A percentile compares a stretch with the other conserved stretches of the same genome.
Evolutionary conservation across 2,888 invertebrate species (phyloP).

Genomic region (Neria commutata): DNA sequence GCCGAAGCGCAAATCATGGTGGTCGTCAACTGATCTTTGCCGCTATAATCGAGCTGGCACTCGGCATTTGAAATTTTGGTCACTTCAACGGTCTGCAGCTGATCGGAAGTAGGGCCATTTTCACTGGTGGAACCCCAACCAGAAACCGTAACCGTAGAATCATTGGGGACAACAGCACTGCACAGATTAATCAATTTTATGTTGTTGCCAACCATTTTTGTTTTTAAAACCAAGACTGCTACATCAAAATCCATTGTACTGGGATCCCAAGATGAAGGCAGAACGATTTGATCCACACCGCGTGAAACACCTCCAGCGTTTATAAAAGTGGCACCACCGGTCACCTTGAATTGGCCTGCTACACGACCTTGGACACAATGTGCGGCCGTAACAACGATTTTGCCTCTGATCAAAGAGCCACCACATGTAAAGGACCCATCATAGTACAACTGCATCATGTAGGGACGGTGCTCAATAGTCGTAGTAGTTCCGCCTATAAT

Average conservation of each 20-base stretch:
- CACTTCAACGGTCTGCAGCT: slow-evolving; percentile 34
- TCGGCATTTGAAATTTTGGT: slow-evolving; percentile 12
- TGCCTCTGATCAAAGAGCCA: slow-evolving; percentile 31
- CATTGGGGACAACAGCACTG: slow-evolving; percentile 25
- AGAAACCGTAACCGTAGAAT: slow-evolving; percentile 31
- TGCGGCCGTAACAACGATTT: slow-evolving; percentile 43
- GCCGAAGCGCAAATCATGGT: slow-evolving; percentile 48
- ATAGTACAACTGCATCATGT: slow-evolving; percentile 30
- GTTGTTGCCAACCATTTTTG: slow-evolving; percentile 35
- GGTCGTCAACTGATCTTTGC: slow-evolving; percentile 21
- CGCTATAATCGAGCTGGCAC: slow-evolving; percentile 21
- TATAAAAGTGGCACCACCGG: slow-evolving; percentile 38
- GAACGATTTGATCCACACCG: slow-evolving; percentile 24
- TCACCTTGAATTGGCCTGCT: slow-evolving; percentile 27
- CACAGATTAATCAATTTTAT: slow-evolving; percentile 41
- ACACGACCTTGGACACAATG: slow-evolving; percentile 35
- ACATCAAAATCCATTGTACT: slow-evolving; percentile 43
- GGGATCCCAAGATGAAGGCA: slow-evolving; percentile 35
- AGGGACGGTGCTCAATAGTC: slow-evolving; percentile 21
- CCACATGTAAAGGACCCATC: slow-evolving; percentile 36
- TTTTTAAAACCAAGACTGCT: slow-evolving; percentile 39
- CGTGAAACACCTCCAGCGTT: slow-evolving; percentile 23
- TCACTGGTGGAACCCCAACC: slow-evolving; percentile 43
- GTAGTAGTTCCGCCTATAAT: slow-evolving; percentile 31
- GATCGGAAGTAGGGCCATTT: slow-evolving; percentile 10